Conservation (phyloP, 2,797 vertebrate species). For the Pangasius macronema region DNA sequence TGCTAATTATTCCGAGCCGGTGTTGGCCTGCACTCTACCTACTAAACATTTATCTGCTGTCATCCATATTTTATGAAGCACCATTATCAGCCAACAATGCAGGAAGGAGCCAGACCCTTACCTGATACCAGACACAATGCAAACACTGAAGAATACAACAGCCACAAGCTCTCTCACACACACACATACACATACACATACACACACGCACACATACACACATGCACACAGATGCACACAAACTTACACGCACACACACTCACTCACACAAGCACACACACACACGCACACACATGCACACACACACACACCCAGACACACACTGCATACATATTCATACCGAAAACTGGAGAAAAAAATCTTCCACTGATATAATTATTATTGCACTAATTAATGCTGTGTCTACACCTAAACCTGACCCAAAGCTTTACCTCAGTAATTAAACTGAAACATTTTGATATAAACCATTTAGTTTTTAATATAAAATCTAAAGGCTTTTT, state of each 20-base stretch:
- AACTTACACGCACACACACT: neutral
- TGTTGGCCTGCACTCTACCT: conserved; percentile 77
- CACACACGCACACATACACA: neutral
- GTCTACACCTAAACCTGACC: neutral
- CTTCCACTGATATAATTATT: neutral
- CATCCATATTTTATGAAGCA: conserved; percentile 83
- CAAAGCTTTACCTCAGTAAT: neutral
- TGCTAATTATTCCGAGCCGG: conserved; percentile 77
- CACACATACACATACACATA: conserved; percentile 43
- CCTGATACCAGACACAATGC: conserved; percentile 69
- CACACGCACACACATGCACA: neutral
- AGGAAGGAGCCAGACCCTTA: conserved; percentile 74
- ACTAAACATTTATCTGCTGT: conserved; percentile 78
- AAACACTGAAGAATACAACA: conserved; percentile 43
- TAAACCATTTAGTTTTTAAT: neutral
- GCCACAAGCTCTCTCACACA: conserved; percentile 12
- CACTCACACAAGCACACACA: neutral
- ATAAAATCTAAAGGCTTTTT: neutral
- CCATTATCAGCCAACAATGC: conserved; percentile 79
- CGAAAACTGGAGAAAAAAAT: neutral
- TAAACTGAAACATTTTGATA: neutral
- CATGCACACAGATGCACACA: neutral
- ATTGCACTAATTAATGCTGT: neutral
- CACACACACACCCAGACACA: conserved; percentile 43
- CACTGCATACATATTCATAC: conserved; percentile 40